A percentile compares a stretch with the other conserved stretches of the same genome.
Conservation (phyloP, 2,113 vertebrate genomes). For the Saccopteryx bilineata region DNA sequence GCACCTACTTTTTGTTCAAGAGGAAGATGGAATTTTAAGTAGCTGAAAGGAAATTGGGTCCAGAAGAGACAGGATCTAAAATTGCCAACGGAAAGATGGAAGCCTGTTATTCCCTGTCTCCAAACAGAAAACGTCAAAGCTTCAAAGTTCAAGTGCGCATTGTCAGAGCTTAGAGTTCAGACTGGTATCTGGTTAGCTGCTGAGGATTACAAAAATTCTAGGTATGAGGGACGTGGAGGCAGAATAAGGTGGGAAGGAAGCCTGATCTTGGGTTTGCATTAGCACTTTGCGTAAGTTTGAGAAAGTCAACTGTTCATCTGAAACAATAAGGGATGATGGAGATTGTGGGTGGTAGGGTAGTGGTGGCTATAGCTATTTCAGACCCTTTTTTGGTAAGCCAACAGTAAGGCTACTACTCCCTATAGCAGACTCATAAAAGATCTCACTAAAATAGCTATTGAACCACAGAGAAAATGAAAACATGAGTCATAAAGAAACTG, state of each 20-base stretch:
- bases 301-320: neutral
- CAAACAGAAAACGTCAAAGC: neutral
- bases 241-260: conserved; percentile 18
- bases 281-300: neutral
- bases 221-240: neutral
- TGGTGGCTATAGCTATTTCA: neutral
- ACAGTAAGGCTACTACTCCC: neutral
- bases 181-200: conserved; percentile 14
- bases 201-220: conserved; percentile 32
- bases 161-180: conserved; percentile 42
- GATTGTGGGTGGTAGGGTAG: neutral
- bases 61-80: neutral
- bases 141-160: neutral
- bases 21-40: conserved; percentile 40
- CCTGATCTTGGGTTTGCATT: neutral
- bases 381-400: neutral
- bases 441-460: neutral
- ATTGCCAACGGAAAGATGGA: neutral
- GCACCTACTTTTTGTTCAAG: neutral
- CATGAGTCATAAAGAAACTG: neutral
- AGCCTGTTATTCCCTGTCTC: neutral
- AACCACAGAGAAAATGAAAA: conserved; percentile 31
- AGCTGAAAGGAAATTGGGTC: neutral
- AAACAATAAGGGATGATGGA: neutral
- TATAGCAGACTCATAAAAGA: neutral